These are phyloP conservation scores for Metaphire vulgaris DNA, from an alignment of 1,140 invertebrate species.

Conservation along the genomic window DNA sequence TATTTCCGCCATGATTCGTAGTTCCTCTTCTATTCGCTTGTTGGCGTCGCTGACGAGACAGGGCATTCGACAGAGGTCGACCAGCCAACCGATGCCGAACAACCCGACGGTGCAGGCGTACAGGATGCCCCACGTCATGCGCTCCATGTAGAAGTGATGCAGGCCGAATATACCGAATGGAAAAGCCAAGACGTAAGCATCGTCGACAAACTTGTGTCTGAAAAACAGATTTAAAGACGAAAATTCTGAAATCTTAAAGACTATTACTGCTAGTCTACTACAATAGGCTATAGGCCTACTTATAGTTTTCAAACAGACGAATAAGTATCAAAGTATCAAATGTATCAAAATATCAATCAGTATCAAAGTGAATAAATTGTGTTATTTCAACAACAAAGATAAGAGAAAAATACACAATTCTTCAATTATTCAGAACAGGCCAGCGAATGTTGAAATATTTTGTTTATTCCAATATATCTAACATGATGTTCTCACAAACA, in stretches of 20 bases:
- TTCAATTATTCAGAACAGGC: no score
- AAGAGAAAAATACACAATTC: no score
- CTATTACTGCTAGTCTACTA: no score
- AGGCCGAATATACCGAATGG: slow-evolving; percentile 10
- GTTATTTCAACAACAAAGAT: no score
- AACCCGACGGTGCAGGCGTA: slow-evolving; percentile 10
- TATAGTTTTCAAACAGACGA: no score
- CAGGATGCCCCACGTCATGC: neutral
- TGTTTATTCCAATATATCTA: no score
- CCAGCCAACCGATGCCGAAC: slow-evolving; percentile 11
- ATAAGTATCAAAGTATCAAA: no score
- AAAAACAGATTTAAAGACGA: neutral
- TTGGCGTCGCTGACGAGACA: slow-evolving; percentile 7
- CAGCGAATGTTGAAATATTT: no score
- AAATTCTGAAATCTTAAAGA: neutral
- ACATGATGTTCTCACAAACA: no score
- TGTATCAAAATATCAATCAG: no score
- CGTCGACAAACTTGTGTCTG: neutral
- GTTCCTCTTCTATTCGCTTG: slow-evolving; percentile 4
- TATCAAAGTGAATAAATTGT: no score
- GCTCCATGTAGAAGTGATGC: slow-evolving; percentile 13
- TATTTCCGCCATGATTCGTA: neutral
- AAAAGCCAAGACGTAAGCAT: slow-evolving; percentile 5
- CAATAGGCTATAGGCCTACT: no score
- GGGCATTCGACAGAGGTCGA: slow-evolving; percentile 16